Evolutionary conservation across 2,888 invertebrate species (phyloP).

Genomic region (Germaria angustata): DNA sequence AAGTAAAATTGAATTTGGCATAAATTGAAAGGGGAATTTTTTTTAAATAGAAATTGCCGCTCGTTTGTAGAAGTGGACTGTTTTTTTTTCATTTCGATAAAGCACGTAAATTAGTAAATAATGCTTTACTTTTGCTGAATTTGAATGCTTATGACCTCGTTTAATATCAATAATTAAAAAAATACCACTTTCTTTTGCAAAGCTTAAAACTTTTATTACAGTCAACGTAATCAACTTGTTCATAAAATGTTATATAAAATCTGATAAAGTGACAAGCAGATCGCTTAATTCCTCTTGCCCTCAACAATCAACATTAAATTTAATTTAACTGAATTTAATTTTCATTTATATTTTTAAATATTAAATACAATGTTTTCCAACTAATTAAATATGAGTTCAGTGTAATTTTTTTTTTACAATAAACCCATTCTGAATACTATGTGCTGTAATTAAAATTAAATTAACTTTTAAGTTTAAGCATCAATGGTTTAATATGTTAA

Average conservation of each 20-base stretch:
- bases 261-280: neutral
- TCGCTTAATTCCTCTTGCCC: slow-evolving; percentile 5
- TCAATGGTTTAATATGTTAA: neutral
- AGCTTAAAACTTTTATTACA: no score
- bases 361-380: slow-evolving; percentile 35
- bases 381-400: slow-evolving; percentile 49
- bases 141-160: no score
- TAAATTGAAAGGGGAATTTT: no score
- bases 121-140: no score
- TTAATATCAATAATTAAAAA: no score
- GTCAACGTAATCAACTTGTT: neutral
- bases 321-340: slow-evolving; percentile 24
- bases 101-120: no score
- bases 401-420: neutral
- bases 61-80: no score
- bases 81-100: no score
- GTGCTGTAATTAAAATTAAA: slow-evolving; percentile 30
- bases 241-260: neutral
- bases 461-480: slow-evolving; percentile 23
- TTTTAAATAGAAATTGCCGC: no score
- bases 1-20: no score
- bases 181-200: no score
- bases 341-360: neutral
- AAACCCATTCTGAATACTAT: neutral
- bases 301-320: slow-evolving; percentile 19